Percentiles rank a stretch among this genome's conserved stretches.
These are phyloP conservation scores for Caloenas nicobarica DNA, from an alignment of 2,113 vertebrate species.

Conservation along the genomic window DNA sequence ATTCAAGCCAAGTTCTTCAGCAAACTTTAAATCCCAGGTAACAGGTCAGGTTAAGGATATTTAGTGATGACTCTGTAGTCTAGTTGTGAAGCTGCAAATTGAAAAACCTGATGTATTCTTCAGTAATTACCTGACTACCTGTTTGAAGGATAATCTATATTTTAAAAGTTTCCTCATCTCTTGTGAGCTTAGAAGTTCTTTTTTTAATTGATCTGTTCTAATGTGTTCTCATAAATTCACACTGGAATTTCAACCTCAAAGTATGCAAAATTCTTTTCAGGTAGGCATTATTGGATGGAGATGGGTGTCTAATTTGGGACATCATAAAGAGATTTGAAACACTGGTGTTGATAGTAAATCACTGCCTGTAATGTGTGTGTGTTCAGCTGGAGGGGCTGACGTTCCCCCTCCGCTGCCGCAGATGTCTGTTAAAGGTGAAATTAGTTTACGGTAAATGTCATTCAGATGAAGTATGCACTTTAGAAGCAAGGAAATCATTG, in stretches of 20 bases:
- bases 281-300: not conserved
- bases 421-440: conserved; percentile 76
- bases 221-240: conserved; percentile 28
- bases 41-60: not conserved
- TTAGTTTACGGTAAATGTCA: conserved; percentile 74
- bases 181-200: not conserved
- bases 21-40: not conserved
- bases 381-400: not conserved
- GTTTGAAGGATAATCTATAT: conserved; percentile 34
- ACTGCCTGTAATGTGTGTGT: not conserved
- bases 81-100: not conserved
- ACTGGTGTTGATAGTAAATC: conserved; percentile 2
- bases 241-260: not conserved
- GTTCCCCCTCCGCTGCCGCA: not conserved
- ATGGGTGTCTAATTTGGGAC: not conserved
- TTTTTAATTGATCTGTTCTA: conserved; percentile 7
- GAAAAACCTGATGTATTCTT: conserved; percentile 16
- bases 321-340: not conserved
- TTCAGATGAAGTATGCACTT: conserved; percentile 72
- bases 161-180: conserved; percentile 38
- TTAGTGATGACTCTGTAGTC: not conserved
- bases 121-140: conserved; percentile 16
- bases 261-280: not conserved
- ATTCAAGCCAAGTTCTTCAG: not conserved
- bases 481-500: conserved; percentile 66